phyloP scores from a whole-genome alignment of 1,140 invertebrate genomes.

The Pentalonia nigronervosa region DNA sequence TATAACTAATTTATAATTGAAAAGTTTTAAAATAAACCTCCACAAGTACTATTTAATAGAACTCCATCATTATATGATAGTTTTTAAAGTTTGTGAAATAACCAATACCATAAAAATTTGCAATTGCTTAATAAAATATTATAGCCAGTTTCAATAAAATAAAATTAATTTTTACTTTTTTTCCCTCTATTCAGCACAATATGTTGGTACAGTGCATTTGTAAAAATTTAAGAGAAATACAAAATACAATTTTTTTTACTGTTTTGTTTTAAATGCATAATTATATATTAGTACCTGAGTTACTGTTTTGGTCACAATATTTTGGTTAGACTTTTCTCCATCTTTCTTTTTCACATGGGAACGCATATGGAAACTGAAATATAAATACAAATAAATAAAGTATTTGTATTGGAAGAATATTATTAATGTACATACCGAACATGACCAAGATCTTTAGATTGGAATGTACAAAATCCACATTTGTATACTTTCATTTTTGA shows the following conservation, averaged over 20 bases:
- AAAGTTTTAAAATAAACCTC: too few relatives aligned
- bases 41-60: too few relatives aligned
- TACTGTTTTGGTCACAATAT: neutral
- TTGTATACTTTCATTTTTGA: slow-evolving; percentile 60
- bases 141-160: too few relatives aligned
- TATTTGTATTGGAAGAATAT: neutral
- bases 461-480: slow-evolving; percentile 59
- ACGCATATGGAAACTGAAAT: slow-evolving; percentile 53
- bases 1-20: too few relatives aligned
- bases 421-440: slow-evolving; percentile 44
- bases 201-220: neutral
- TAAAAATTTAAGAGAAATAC: neutral
- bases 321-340: neutral
- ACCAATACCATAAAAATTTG: too few relatives aligned
- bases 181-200: too few relatives aligned
- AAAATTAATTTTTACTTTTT: too few relatives aligned
- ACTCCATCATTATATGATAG: too few relatives aligned
- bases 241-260: neutral
- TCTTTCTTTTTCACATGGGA: slow-evolving; percentile 3
- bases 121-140: too few relatives aligned
- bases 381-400: neutral
- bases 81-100: too few relatives aligned
- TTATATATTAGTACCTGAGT: neutral
- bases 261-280: too few relatives aligned
- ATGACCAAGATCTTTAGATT: slow-evolving; percentile 58